phyloP scores from a whole-genome alignment of 2,797 vertebrate genomes.

The Ctenopoma kingsleyae region DNA sequence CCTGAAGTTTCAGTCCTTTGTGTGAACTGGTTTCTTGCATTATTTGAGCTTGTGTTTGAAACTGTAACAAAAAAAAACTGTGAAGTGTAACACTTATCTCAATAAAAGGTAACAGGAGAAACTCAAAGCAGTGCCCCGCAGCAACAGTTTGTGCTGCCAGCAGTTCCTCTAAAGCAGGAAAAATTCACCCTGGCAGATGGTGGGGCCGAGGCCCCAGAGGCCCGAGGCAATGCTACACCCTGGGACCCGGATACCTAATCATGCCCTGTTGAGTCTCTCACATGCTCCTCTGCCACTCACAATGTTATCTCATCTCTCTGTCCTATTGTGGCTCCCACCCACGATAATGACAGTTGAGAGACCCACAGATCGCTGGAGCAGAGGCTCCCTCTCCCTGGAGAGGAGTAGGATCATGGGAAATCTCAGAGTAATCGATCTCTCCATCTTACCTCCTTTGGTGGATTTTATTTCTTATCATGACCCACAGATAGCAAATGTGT shows the following conservation, averaged over 20 bases:
- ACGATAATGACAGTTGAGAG: slow-evolving; percentile 83
- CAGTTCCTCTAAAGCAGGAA: slow-evolving; percentile 51
- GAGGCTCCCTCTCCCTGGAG: slow-evolving; percentile 75
- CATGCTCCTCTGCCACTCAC: slow-evolving; percentile 82
- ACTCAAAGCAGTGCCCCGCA: slow-evolving; percentile 73
- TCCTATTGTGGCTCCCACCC: slow-evolving; percentile 82
- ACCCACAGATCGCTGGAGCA: slow-evolving; percentile 68
- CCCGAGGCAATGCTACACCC: slow-evolving; percentile 87
- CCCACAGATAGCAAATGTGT: slow-evolving; percentile 36
- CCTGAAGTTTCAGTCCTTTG: slow-evolving; percentile 25
- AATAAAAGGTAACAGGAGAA: slow-evolving; percentile 76
- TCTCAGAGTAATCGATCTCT: slow-evolving; percentile 76
- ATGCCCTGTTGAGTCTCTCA: slow-evolving; percentile 83
- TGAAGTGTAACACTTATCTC: slow-evolving; percentile 67
- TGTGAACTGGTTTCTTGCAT: slow-evolving; percentile 23
- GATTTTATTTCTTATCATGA: slow-evolving; percentile 71
- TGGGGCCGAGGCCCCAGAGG: slow-evolving; percentile 77
- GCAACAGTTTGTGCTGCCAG: slow-evolving; percentile 75
- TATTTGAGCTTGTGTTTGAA: slow-evolving; percentile 37
- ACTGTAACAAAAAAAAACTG: slow-evolving; percentile 49
- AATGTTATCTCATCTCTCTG: slow-evolving; percentile 88
- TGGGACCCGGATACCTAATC: slow-evolving; percentile 88
- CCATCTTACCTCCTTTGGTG: slow-evolving; percentile 57
- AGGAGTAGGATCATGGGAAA: slow-evolving; percentile 83
- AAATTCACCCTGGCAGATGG: slow-evolving; percentile 87